A percentile compares a stretch with the other conserved stretches of the same genome.
These are phyloP conservation scores for Miichthys miiuy DNA, from an alignment of 2,797 vertebrate genomes.

Conservation along the genomic window DNA sequence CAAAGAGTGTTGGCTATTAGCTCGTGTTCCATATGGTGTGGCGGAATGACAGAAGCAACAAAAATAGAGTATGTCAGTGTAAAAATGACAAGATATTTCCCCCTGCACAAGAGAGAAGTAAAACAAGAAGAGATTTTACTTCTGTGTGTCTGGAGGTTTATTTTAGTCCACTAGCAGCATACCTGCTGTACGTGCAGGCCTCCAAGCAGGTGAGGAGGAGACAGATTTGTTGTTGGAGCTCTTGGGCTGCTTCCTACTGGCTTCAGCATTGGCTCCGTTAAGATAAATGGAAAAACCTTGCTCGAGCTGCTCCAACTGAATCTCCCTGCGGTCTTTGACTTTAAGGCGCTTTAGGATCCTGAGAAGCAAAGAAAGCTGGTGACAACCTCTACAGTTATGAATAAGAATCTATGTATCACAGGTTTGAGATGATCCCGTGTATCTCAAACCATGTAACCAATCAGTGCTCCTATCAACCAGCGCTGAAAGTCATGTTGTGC, in stretches of 20 bases:
- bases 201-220: conserved; percentile 62
- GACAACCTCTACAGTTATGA: conserved; percentile 1
- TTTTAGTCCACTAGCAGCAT: conserved; percentile 41
- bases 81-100: conserved; percentile 7
- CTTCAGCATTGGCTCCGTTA: conserved; percentile 93
- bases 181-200: conserved; percentile 75
- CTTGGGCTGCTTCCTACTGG: conserved; percentile 71
- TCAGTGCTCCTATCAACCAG: conserved; percentile 50
- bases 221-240: conserved; percentile 56
- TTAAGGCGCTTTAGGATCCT: conserved; percentile 89
- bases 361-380: conserved; percentile 44
- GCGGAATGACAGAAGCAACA: conserved; percentile 31
- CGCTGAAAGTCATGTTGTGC: conserved; percentile 35
- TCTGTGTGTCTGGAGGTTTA: conserved; percentile 31
- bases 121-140: conserved; percentile 36
- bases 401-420: neutral
- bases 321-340: conserved; percentile 87
- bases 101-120: neutral
- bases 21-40: conserved; percentile 40
- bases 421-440: neutral
- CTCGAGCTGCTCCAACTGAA: conserved; percentile 91
- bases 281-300: conserved; percentile 95
- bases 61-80: conserved; percentile 8
- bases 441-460: conserved; percentile 44
- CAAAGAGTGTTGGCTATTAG: conserved; percentile 58